Percentiles rank a stretch among this genome's conserved stretches.
Evolutionary conservation across 1,140 invertebrate genomes (phyloP).

Genomic region (Galleria mellonella): DNA sequence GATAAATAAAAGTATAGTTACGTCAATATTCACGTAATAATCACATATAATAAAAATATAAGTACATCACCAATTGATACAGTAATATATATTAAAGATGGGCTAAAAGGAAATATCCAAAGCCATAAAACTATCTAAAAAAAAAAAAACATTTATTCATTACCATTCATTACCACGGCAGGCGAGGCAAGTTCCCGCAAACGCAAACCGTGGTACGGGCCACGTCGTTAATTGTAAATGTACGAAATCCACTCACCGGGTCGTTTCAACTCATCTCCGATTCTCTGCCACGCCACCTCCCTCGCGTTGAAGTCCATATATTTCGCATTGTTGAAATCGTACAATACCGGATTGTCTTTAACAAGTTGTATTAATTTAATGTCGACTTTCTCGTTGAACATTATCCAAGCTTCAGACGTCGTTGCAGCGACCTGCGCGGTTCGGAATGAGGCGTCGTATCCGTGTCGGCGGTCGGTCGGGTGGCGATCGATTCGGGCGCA

Average conservation of each 20-base stretch:
- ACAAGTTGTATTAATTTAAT: constrained; percentile 44
- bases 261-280: constrained; percentile 52
- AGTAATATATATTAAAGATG: too few relatives aligned
- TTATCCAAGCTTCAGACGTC: constrained; percentile 7
- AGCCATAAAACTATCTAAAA: too few relatives aligned
- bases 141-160: too few relatives aligned
- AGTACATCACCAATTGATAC: too few relatives aligned
- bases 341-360: constrained; percentile 40
- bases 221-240: constrained; percentile 10
- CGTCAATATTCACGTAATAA: too few relatives aligned
- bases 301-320: constrained; percentile 62
- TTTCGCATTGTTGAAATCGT: constrained; percentile 46
- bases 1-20: too few relatives aligned
- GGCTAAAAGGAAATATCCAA: too few relatives aligned
- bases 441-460: constrained; percentile 4
- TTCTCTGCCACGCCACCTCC: constrained; percentile 63
- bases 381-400: constrained; percentile 51
- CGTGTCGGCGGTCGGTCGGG: constrained; percentile 5
- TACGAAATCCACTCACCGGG: constrained; percentile 41
- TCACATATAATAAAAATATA: too few relatives aligned
- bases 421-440: constrained; percentile 2
- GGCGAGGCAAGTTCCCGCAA: too few relatives aligned
- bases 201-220: not conserved
- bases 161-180: too few relatives aligned
- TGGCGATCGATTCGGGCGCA: not conserved